Conservation (phyloP, 2,113 vertebrate genomes). For the Pica pica region DNA sequence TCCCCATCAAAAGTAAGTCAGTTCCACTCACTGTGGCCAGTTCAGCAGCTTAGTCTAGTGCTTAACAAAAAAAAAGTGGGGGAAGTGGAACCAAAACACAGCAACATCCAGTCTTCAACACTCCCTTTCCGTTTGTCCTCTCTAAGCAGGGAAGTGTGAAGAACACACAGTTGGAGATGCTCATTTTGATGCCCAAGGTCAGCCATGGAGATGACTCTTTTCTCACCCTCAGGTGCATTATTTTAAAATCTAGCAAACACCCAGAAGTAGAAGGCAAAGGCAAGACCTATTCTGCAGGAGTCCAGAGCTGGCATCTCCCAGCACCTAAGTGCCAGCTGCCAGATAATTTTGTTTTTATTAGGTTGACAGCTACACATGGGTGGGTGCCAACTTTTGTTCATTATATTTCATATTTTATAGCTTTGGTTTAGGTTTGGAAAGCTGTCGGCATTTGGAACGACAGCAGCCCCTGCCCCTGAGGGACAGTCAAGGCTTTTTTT, state of each 20-base stretch:
- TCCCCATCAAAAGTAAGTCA: neutral
- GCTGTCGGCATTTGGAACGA: slow-evolving; percentile 65
- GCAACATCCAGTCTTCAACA: neutral
- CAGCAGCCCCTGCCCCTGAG: slow-evolving; percentile 64
- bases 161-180: neutral
- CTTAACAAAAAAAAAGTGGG: neutral
- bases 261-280: neutral
- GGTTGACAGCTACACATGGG: slow-evolving; percentile 66
- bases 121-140: neutral
- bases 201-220: neutral
- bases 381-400: slow-evolving; percentile 65
- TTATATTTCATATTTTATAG: slow-evolving; percentile 73
- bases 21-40: too few relatives aligned
- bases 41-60: neutral
- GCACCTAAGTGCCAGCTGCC: slow-evolving; percentile 68
- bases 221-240: neutral
- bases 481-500: slow-evolving; percentile 35
- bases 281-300: slow-evolving; percentile 31
- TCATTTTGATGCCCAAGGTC: neutral
- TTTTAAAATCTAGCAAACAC: neutral
- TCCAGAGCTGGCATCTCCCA: slow-evolving; percentile 31
- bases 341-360: slow-evolving; percentile 71
- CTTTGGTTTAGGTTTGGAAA: slow-evolving; percentile 63
- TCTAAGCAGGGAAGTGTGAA: neutral
- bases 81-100: neutral